Conservation (phyloP, 37 sponge, comb jelly and placozoan genomes). For the Cliona cf. orientalis region DNA sequence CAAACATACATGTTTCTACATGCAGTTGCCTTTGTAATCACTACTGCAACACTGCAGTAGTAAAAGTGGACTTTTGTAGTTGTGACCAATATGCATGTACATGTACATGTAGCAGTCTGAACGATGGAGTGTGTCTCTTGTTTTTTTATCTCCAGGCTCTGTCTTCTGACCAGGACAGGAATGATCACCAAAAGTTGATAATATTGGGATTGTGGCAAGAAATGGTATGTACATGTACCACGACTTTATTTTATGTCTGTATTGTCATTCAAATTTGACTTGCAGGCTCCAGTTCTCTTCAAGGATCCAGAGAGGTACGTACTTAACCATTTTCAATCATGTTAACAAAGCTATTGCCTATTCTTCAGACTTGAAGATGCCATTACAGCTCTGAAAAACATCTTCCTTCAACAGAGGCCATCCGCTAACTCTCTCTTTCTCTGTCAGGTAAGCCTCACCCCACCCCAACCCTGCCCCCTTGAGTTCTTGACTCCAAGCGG, state of each 20-base stretch:
- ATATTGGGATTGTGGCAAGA: conserved; percentile 35
- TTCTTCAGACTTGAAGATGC: conserved; percentile 34
- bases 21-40: too few relatives aligned
- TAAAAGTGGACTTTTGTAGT: neutral
- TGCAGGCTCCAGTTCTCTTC: conserved; percentile 4
- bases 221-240: conserved; percentile 3
- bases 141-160: neutral
- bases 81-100: neutral
- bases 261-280: neutral
- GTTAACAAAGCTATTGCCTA: neutral
- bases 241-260: neutral
- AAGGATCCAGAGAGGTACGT: conserved; percentile 18
- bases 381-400: conserved; percentile 26
- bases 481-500: too few relatives aligned
- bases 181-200: conserved; percentile 8
- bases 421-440: conserved; percentile 17
- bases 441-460: conserved; percentile 50
- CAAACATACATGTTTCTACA: too few relatives aligned
- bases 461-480: too few relatives aligned
- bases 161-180: conserved; percentile 29
- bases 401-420: conserved; percentile 28
- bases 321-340: neutral
- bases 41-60: too few relatives aligned
- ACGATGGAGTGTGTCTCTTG: neutral
- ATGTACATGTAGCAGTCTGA: neutral